Base-by-base conservation (phyloP, 2,797 vertebrate species). In the Cossypha polioptera region DNA sequence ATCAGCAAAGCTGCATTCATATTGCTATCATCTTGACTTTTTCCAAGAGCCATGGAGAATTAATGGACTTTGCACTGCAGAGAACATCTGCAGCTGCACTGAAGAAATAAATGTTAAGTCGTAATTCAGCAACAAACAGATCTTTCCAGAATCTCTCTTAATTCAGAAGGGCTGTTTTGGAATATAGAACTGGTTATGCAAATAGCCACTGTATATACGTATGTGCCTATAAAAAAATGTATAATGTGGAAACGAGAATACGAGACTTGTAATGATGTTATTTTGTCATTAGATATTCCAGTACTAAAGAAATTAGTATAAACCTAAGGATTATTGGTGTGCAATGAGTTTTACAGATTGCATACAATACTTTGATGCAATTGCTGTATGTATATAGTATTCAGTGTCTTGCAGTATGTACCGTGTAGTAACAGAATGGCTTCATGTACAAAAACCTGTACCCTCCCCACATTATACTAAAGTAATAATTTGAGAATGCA, bases 151-250 rank as follows among this genome's bases (percentile, higher is more conserved):
- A 75, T 90, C 16, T 93, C 42, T 83, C 42, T 73, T 72, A 80
- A 90, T 76, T 66, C 36, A 89, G 89, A 95, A 95, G 93, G 88
- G 94, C 94, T 91, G 81, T 89, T 75, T 95, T 95, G 93, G 92
- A 93, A 81, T 50, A 58, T 13, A 53, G 62, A 87, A 76, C 43
- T 59, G 88, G 57, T 79, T 94, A 78, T 54, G 51, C 84, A 74
- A 90, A 81, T 87, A 93, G 76, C 85, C 76, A 42, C 54, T 96
- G 92, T 95, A 82, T 75, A 91, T 94, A 96, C 25, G 5, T 84
- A 59, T 72, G 94, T 96, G 91, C 95, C 92, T 97, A 63, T 88
- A 65, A 87, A 96, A 96, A 86, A 93, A 93, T 89, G 88, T 95
- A 83, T 78, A 55, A 90, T 95, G 84, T 86, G 63, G 59, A 91